Percentiles rank a stretch among this genome's conserved stretches.
Conservation (phyloP, 1,140 invertebrate genomes). For the Hylaeus volcanicus region DNA sequence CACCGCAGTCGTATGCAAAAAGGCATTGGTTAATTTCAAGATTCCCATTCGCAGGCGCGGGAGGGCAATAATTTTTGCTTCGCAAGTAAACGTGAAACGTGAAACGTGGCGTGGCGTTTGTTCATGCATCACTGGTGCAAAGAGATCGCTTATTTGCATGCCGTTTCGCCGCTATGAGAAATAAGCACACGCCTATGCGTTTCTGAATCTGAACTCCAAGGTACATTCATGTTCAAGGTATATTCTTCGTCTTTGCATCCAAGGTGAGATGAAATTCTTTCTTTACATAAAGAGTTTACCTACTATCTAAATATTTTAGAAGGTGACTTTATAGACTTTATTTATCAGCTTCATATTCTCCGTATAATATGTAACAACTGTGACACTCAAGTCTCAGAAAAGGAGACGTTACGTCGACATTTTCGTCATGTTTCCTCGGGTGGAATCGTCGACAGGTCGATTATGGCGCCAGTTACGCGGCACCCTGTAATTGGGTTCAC, state of each 20-base stretch:
- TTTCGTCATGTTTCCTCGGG: no score
- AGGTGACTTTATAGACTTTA: no score
- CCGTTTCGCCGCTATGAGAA: conserved; percentile 11
- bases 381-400: no score
- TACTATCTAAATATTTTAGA: no score
- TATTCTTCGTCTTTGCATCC: not conserved
- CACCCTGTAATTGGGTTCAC: not conserved
- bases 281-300: no score
- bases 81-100: conserved; percentile 26
- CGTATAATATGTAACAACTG: no score
- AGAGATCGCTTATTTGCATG: conserved; percentile 43
- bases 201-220: not conserved
- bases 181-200: conserved; percentile 9
- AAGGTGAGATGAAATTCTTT: no score
- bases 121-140: not conserved
- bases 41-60: no score
- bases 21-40: conserved; percentile 11
- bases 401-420: no score
- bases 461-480: not conserved
- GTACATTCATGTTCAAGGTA: not conserved
- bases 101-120: not conserved
- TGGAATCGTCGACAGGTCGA: no score
- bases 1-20: not conserved
- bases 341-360: no score
- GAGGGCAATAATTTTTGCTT: conserved; percentile 25